Conservation (phyloP, 1,140 invertebrate species). For the Platorchestia sp. region DNA sequence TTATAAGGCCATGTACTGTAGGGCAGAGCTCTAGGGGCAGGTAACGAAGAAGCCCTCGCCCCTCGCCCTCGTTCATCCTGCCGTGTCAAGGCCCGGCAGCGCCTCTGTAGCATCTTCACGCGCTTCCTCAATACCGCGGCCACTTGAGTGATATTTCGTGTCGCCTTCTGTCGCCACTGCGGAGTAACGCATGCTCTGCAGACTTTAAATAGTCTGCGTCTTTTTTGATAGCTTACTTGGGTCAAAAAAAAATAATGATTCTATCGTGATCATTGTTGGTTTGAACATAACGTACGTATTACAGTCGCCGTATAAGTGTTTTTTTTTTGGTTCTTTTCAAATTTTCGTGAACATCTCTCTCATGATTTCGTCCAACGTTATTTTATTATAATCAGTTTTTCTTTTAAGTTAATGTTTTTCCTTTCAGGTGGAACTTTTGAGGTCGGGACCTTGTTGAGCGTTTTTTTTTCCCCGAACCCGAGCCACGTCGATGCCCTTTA, state of each 20-base stretch:
- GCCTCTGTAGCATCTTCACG: background rate
- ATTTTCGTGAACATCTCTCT: background rate
- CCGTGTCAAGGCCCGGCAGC: background rate
- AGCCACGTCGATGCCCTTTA: background rate
- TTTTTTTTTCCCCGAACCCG: background rate
- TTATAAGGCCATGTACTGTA: background rate
- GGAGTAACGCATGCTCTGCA: background rate
- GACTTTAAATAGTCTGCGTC: background rate
- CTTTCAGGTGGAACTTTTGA: too few species aligned
- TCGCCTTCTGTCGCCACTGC: background rate
- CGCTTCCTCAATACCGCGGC: constrained; percentile 10
- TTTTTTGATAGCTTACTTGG: background rate
- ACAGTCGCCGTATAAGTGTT: background rate
- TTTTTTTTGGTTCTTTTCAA: background rate
- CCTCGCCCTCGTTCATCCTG: background rate
- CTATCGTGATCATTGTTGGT: background rate
- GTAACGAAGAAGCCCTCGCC: background rate
- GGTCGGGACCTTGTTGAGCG: background rate
- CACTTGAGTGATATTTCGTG: background rate
- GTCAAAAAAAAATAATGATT: background rate
- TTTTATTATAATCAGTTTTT: background rate
- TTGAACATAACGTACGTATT: background rate
- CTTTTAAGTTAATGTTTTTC: background rate
- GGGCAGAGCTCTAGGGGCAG: background rate
- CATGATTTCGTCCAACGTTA: background rate